Evolutionary conservation across 2,888 invertebrate species (phyloP).

Genomic region (Mamestra brassicae): DNA sequence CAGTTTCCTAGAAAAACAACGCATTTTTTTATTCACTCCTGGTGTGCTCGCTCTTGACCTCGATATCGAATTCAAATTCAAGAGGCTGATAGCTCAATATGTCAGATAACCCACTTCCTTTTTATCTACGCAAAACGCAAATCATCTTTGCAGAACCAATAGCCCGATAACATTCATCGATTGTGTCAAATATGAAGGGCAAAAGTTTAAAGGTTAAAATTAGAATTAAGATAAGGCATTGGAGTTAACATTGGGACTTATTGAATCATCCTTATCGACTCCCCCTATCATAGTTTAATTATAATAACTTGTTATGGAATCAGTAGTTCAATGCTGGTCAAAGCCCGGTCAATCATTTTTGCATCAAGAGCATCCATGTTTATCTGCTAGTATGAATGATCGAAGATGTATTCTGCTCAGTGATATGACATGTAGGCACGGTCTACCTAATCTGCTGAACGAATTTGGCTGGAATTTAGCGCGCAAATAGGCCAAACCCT

Average conservation of each 20-base stretch:
- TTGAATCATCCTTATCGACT: constrained; percentile 25
- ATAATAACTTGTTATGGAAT: not conserved
- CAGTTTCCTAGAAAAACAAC: not conserved
- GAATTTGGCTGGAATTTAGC: too few relatives aligned
- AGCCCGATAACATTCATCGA: not conserved
- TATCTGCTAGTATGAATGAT: not conserved
- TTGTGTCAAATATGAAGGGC: constrained; percentile 17
- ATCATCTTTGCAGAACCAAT: constrained; percentile 3
- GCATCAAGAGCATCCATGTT: not conserved
- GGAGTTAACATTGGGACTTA: constrained; percentile 6
- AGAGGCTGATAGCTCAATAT: not conserved
- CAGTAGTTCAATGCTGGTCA: constrained; percentile 20
- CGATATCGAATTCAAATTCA: not conserved
- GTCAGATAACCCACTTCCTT: not conserved
- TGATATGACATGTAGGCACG: too few relatives aligned
- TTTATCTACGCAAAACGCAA: constrained; percentile 9
- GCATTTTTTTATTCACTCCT: not conserved
- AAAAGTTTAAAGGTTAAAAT: constrained; percentile 26
- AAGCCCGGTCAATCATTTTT: not conserved
- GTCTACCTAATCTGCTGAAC: too few relatives aligned
- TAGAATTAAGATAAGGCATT: constrained; percentile 26
- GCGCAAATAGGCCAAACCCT: too few relatives aligned
- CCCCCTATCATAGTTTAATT: not conserved
- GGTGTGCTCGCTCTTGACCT: not conserved
- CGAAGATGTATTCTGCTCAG: too few relatives aligned